A percentile compares a stretch with the other conserved stretches of the same genome.
Conservation (phyloP, 2,888 invertebrate species). For the Calameuta filiformis region DNA sequence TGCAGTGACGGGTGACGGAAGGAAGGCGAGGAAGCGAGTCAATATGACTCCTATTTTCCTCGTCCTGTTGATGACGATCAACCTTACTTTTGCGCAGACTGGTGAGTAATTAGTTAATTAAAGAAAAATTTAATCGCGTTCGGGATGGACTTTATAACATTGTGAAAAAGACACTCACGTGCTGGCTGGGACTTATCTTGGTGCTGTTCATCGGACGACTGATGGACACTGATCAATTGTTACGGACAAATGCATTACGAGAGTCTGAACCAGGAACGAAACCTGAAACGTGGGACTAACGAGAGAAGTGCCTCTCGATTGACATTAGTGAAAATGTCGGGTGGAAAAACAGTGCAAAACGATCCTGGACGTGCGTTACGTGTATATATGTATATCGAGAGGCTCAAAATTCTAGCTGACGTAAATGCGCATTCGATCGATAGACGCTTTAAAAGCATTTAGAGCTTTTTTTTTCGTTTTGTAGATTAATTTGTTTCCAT, state of each 20-base stretch:
- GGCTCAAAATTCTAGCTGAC: background rate
- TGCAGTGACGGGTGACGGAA: constrained; percentile 60
- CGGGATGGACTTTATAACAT: background rate
- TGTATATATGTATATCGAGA: background rate
- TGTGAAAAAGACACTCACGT: background rate
- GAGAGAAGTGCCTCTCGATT: background rate
- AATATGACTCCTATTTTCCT: constrained; percentile 65
- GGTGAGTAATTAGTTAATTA: constrained; percentile 58
- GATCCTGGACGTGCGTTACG: background rate
- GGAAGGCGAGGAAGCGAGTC: constrained; percentile 60
- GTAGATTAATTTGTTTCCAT: background rate
- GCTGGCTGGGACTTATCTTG: background rate
- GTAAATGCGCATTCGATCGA: background rate
- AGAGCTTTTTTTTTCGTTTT: background rate
- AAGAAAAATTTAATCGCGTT: constrained; percentile 21
- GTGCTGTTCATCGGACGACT: background rate
- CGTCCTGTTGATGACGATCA: constrained; percentile 65
- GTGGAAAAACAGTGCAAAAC: background rate
- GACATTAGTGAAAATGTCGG: background rate
- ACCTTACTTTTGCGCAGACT: constrained; percentile 64
- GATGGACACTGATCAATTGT: background rate
- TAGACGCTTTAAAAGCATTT: background rate
- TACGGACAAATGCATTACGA: background rate
- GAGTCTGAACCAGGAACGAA: background rate
- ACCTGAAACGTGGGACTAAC: background rate